Percentiles rank a stretch among this genome's conserved stretches.
These are phyloP conservation scores for Callaeas wilsoni DNA, from an alignment of 2,113 vertebrate species.

Conservation along the genomic window DNA sequence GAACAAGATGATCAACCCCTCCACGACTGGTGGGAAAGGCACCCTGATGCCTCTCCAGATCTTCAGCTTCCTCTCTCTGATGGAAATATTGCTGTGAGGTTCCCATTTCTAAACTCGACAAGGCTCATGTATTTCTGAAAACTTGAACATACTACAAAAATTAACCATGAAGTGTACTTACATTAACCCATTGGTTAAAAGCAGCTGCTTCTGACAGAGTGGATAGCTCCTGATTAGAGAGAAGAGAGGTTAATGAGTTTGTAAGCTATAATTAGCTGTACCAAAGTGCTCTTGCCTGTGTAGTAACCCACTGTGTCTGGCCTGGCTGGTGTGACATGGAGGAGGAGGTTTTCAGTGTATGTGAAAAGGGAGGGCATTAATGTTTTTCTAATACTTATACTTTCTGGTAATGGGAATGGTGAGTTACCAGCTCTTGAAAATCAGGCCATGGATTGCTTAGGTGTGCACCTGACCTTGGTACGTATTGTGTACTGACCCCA, in stretches of 20 bases:
- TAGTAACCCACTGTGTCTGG: background rate
- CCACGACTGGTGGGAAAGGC: background rate
- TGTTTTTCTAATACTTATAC: background rate
- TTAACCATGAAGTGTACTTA: conserved; percentile 67
- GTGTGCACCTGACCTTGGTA: background rate
- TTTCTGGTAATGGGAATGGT: background rate
- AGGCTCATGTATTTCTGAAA: background rate
- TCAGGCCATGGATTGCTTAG: background rate
- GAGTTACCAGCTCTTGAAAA: background rate
- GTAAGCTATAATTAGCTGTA: background rate
- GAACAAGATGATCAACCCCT: background rate
- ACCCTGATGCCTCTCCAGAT: background rate
- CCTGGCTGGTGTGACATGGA: background rate
- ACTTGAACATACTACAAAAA: background rate
- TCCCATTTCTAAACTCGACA: background rate
- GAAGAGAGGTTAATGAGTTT: background rate
- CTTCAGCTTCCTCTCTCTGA: background rate
- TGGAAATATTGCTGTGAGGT: background rate
- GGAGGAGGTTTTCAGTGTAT: background rate
- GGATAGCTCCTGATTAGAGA: conserved; percentile 78
- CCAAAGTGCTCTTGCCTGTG: background rate
- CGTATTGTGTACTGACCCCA: fast-evolving
- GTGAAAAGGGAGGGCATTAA: background rate
- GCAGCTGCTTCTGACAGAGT: conserved; percentile 72
- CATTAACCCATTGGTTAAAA: conserved; percentile 82